Percentiles rank a stretch among this genome's conserved stretches.
Evolutionary conservation across 2,797 vertebrate genomes (phyloP).

Genomic region (Phaenicophaeus curvirostris): DNA sequence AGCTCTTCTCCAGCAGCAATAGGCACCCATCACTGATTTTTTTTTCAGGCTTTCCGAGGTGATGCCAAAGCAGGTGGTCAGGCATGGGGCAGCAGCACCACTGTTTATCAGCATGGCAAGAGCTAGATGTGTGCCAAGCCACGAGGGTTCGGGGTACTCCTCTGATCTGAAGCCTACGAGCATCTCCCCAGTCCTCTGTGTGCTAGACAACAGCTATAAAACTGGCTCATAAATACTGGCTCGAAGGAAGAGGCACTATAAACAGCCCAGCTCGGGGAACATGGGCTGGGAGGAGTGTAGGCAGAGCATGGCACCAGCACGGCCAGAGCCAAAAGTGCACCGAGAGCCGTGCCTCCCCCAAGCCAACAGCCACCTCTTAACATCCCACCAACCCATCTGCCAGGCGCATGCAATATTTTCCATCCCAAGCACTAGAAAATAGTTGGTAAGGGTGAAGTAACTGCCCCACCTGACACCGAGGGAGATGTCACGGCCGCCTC

Average conservation of each 20-base stretch:
- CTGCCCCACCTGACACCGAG: not conserved
- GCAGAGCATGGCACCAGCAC: not conserved
- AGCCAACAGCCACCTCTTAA: not conserved
- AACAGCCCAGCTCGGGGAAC: not conserved
- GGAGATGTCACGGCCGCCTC: not conserved
- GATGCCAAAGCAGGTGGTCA: not conserved
- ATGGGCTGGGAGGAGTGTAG: fast-evolving
- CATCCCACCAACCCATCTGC: not conserved
- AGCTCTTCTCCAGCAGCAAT: not conserved
- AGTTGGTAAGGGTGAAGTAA: not conserved
- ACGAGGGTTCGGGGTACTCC: not conserved
- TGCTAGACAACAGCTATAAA: not conserved
- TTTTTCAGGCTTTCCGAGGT: not conserved
- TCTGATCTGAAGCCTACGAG: not conserved
- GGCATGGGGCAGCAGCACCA: not conserved
- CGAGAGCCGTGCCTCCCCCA: fast-evolving
- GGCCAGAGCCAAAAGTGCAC: fast-evolving
- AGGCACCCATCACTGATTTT: not conserved
- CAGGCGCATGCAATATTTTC: not conserved
- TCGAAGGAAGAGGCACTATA: not conserved
- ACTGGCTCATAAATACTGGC: not conserved
- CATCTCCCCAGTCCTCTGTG: not conserved
- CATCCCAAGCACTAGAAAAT: not conserved
- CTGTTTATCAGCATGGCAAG: not conserved
- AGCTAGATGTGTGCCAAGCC: not conserved